Percentiles rank a stretch among this genome's conserved stretches.
phyloP scores from a whole-genome alignment of 2,888 invertebrate species.

The Parnassius glacialis region DNA sequence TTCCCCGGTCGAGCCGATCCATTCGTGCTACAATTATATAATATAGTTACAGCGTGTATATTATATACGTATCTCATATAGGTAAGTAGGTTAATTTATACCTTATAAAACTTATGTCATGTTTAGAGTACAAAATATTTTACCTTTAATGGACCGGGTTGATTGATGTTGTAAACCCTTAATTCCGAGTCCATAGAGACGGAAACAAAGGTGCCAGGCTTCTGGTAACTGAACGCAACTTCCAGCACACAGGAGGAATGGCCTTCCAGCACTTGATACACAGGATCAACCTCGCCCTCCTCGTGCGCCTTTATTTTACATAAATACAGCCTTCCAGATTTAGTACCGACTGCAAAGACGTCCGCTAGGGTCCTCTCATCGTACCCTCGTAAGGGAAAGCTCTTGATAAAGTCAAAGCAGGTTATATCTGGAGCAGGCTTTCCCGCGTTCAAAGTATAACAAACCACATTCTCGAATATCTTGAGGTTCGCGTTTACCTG shows the following conservation, averaged over 20 bases:
- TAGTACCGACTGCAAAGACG: slow-evolving; percentile 62
- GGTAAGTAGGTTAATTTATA: no score
- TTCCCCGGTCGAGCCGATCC: no score
- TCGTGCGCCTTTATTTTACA: slow-evolving; percentile 47
- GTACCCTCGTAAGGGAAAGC: slow-evolving; percentile 48
- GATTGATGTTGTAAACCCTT: slow-evolving; percentile 58
- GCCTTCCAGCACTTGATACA: slow-evolving; percentile 49
- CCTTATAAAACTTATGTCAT: no score
- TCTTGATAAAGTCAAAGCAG: slow-evolving; percentile 65
- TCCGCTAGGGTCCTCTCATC: slow-evolving; percentile 53
- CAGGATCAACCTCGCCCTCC: slow-evolving; percentile 53
- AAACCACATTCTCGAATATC: slow-evolving; percentile 54
- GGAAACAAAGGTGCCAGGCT: slow-evolving; percentile 56
- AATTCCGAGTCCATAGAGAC: slow-evolving; percentile 66
- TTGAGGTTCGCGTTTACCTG: slow-evolving; percentile 56
- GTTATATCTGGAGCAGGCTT: slow-evolving; percentile 54
- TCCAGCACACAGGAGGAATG: slow-evolving; percentile 57
- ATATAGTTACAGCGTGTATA: no score
- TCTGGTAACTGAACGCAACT: slow-evolving; percentile 55
- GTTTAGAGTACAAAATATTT: slow-evolving; percentile 15
- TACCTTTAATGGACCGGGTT: slow-evolving; percentile 59
- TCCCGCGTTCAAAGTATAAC: slow-evolving; percentile 52
- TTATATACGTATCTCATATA: no score
- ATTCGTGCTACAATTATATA: no score
- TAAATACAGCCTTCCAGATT: slow-evolving; percentile 50